A percentile compares a stretch with the other conserved stretches of the same genome.
phyloP scores from a whole-genome alignment of 2,797 vertebrate genomes.

The Sebastes oblongus region DNA sequence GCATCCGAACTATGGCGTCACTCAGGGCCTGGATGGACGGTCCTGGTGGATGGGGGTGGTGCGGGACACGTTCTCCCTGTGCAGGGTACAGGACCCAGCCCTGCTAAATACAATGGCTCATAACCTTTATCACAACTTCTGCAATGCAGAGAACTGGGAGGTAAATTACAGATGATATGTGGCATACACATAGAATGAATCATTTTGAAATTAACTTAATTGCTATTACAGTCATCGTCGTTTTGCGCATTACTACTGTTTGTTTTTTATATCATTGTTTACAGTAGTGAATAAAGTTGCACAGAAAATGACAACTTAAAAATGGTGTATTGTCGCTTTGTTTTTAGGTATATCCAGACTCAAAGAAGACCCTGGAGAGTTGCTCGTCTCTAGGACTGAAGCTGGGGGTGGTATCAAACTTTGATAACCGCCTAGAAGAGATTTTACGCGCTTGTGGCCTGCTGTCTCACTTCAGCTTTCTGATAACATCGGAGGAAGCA shows the following conservation, averaged over 20 bases:
- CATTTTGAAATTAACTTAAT: not conserved
- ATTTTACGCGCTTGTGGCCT: slow-evolving; percentile 84
- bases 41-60: slow-evolving; percentile 90
- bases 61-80: slow-evolving; percentile 84
- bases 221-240: not conserved
- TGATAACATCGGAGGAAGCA: slow-evolving; percentile 88
- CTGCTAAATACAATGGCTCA: slow-evolving; percentile 77
- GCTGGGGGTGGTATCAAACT: slow-evolving; percentile 92
- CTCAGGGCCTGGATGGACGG: slow-evolving; percentile 83
- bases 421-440: slow-evolving; percentile 87
- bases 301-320: not conserved
- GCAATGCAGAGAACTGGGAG: slow-evolving; percentile 87
- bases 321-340: not conserved
- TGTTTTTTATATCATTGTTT: not conserved
- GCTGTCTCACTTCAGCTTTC: slow-evolving; percentile 86
- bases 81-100: slow-evolving; percentile 77
- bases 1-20: slow-evolving; percentile 90
- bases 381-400: slow-evolving; percentile 84
- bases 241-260: not conserved
- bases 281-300: not conserved
- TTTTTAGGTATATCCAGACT: slow-evolving; percentile 85
- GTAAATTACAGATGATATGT: slow-evolving; percentile 57
- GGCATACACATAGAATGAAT: not conserved
- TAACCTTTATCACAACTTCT: slow-evolving; percentile 88
- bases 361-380: slow-evolving; percentile 75